A percentile compares a stretch with the other conserved stretches of the same genome.
phyloP scores from a whole-genome alignment of 2,888 invertebrate species.

The Ochropacha duplaris region DNA sequence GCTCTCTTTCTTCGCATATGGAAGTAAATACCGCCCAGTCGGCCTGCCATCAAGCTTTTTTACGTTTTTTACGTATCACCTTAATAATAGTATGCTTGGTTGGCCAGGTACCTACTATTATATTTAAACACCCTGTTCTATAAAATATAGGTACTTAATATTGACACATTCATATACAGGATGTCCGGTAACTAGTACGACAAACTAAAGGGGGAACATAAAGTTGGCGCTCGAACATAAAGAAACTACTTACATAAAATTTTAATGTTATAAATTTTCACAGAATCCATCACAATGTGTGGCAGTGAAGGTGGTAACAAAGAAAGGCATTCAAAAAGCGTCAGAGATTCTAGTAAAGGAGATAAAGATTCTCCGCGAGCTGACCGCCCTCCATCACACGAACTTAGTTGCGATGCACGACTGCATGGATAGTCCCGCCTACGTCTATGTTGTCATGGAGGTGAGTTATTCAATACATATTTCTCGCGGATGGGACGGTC shows the following conservation, averaged over 20 bases:
- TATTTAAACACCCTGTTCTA: too few species aligned
- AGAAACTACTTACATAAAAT: constrained; percentile 8
- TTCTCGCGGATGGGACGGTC: too few species aligned
- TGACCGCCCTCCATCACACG: constrained; percentile 98
- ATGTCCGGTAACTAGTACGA: too few species aligned
- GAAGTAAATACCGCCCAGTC: too few species aligned
- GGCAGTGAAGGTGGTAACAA: constrained; percentile 98
- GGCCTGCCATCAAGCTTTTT: too few species aligned
- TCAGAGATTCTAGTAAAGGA: constrained; percentile 99
- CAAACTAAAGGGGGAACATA: too few species aligned
- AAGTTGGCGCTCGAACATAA: background rate
- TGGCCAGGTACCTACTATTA: too few species aligned
- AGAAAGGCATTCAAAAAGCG: constrained; percentile 98
- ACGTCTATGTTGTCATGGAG: constrained; percentile 99
- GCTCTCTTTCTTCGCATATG: too few species aligned
- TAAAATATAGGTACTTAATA: too few species aligned
- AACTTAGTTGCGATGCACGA: constrained; percentile 99
- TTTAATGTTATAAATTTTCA: constrained; percentile 19
- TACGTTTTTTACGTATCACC: too few species aligned
- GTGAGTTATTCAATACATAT: constrained; percentile 76
- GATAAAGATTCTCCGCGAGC: constrained; percentile 98
- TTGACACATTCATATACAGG: too few species aligned
- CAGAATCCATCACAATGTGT: constrained; percentile 94
- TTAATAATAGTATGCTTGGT: too few species aligned
- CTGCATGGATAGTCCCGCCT: constrained; percentile 97